Conservation (phyloP, 2,113 vertebrate genomes). For the Mionectes macconnelli region DNA sequence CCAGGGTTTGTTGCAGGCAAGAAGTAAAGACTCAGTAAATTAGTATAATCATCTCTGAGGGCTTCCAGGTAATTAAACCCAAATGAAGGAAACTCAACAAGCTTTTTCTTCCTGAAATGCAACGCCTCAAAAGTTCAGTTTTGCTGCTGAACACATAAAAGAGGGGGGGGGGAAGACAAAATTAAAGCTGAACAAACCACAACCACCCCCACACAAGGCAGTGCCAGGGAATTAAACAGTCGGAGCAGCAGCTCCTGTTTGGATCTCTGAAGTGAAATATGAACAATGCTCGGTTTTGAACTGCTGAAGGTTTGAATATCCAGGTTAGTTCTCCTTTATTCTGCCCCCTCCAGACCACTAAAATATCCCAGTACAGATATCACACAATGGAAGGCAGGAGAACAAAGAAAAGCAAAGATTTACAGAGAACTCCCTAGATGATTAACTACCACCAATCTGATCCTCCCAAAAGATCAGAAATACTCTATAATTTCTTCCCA, state of each 20-base stretch:
- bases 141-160: background rate
- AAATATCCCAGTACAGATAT: background rate
- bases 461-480: background rate
- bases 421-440: fast-evolving
- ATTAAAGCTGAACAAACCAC: background rate
- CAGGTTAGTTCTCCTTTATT: background rate
- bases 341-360: background rate
- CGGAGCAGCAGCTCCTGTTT: background rate
- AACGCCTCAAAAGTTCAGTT: background rate
- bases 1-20: background rate
- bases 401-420: background rate
- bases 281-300: background rate
- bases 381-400: background rate
- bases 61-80: background rate
- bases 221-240: background rate
- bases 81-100: background rate
- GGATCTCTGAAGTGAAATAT: background rate
- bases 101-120: background rate
- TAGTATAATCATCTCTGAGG: background rate
- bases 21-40: background rate
- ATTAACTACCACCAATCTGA: background rate
- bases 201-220: background rate
- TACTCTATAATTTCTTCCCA: background rate
- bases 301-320: background rate
- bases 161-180: background rate